Conservation (phyloP, 2,888 invertebrate genomes). For the Tipula helvola region DNA sequence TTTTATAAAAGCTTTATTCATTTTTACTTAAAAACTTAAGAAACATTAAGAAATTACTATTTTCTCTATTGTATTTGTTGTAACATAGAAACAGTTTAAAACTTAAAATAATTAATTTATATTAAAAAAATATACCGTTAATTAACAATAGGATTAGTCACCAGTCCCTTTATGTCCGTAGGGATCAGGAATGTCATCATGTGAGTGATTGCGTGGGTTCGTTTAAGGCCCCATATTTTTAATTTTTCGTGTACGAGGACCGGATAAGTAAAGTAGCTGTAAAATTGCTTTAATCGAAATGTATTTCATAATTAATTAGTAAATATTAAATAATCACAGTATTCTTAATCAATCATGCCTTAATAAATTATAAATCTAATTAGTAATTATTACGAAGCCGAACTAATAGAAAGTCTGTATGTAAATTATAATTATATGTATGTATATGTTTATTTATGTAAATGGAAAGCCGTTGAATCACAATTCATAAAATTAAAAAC, state of each 20-base stretch:
- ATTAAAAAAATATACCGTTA: background rate
- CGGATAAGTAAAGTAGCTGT: background rate
- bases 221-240: background rate
- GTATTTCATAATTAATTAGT: background rate
- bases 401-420: background rate
- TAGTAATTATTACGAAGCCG: background rate
- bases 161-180: background rate
- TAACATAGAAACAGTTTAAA: background rate
- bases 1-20: background rate
- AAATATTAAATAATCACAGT: background rate
- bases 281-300: background rate
- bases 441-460: background rate
- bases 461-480: background rate
- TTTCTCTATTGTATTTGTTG: background rate
- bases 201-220: background rate
- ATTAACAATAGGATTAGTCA: background rate
- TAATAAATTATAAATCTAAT: background rate
- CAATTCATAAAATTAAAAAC: background rate
- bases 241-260: background rate
- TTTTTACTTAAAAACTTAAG: background rate
- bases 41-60: background rate
- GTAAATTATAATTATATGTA: background rate
- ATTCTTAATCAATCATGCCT: conserved; percentile 4
- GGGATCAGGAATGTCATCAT: background rate
- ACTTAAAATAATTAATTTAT: background rate